Evolutionary conservation across 37 sponge, comb jelly and placozoan species (phyloP), one percentile per base, ranked within the genome.

Genomic region (Agelas oroides): DNA sequence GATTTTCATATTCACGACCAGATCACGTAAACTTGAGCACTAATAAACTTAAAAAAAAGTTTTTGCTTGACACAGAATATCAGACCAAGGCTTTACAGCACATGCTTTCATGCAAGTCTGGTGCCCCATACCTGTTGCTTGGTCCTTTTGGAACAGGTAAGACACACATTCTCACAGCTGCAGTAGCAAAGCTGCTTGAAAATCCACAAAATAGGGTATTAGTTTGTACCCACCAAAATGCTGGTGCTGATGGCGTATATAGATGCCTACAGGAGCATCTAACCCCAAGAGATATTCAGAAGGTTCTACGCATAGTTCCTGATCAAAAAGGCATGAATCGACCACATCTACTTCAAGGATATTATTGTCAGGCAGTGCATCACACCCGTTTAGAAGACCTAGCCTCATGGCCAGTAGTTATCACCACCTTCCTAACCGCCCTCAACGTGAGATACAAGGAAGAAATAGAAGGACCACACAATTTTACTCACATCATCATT

Each of bases 101-200:
- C 5, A 73, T 90, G 34, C 34, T 80, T 5, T 60, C 69, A 19
- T 27, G 61, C 21, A 21, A 57, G 37, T 32, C 83, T 21, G 61
- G 75, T 14, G 71, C 77, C 53, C 91, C 91, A 16, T 76, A 71
- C 58, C 65, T 91, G 35, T n/a, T 91, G 5, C 39, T 60, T 80
- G 91, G 91, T 63, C 91, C 91, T 35, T 91, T 82, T 91, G 91
- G 91, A 37, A 80, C 87, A 64, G 91, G 91, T 27, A 91, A 91
- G 59, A 91, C 91, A 6, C 65, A 70, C 39, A 20, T 91, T 6
- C 56, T 91, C 31, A 76, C 78, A 1, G 71, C 71, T 35, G 82
- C 91, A 28, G 87, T 67, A 34, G 38, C 30, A 24, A 39, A 27
- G 20, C 27, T 83, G 21, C 25, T 80, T 1, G 25, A 27, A 20